Conservation (phyloP, 92 coral and sea anemone genomes). For the Isaurus tuberculatus region DNA sequence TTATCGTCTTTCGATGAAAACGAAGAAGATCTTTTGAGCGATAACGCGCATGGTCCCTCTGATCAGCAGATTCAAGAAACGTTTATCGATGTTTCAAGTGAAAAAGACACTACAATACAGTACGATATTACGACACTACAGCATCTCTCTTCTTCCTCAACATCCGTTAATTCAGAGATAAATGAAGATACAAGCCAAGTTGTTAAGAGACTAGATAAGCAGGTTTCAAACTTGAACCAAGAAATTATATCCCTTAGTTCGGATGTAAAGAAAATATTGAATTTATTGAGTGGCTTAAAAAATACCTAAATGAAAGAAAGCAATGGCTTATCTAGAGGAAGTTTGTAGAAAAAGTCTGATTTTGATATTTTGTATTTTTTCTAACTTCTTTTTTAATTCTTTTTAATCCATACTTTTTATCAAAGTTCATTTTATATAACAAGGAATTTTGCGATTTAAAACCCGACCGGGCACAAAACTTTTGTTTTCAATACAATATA, state of each 20-base stretch:
- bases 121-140: constrained; percentile 72
- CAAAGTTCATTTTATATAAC: neutral
- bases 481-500: too few species aligned
- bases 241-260: constrained; percentile 77
- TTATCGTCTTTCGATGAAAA: constrained; percentile 9
- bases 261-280: constrained; percentile 76
- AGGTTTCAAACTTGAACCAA: constrained; percentile 66
- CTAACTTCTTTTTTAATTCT: neutral
- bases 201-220: constrained; percentile 69
- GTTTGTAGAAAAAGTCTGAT: neutral
- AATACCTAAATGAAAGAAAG: constrained; percentile 41
- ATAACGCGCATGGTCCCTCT: neutral
- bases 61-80: constrained; percentile 66
- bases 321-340: neutral
- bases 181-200: constrained; percentile 76
- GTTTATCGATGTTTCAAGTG: constrained; percentile 75
- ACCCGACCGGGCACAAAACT: too few species aligned
- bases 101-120: too few species aligned
- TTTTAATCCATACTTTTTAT: neutral
- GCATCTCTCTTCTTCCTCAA: constrained; percentile 65
- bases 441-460: too few species aligned
- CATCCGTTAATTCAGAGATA: constrained; percentile 50
- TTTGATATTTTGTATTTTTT: neutral
- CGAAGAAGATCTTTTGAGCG: constrained; percentile 10
- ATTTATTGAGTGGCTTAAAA: constrained; percentile 66